phyloP scores from a whole-genome alignment of 2,888 invertebrate genomes.

The Hydriomena furcata region DNA sequence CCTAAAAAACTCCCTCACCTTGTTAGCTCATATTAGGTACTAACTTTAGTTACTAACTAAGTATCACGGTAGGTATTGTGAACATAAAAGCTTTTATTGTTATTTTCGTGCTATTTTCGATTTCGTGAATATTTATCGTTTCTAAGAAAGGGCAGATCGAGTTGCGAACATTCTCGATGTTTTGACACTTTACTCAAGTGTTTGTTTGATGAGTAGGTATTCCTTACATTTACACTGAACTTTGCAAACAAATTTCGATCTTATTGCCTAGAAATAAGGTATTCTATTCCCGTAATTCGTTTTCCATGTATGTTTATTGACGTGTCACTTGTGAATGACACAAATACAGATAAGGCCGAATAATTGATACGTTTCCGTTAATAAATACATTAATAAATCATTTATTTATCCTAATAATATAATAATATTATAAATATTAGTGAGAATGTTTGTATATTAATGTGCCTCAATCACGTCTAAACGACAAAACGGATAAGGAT shows the following conservation, averaged over 20 bases:
- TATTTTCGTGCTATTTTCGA: too few relatives aligned
- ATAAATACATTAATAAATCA: neutral
- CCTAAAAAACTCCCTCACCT: too few relatives aligned
- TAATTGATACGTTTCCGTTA: slow-evolving; percentile 12
- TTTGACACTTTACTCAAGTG: slow-evolving; percentile 21
- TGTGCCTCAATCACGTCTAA: too few relatives aligned
- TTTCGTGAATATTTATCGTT: slow-evolving; percentile 14
- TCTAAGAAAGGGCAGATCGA: slow-evolving; percentile 13
- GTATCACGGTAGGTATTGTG: too few relatives aligned
- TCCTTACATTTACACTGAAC: neutral
- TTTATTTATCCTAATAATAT: too few relatives aligned
- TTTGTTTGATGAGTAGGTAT: slow-evolving; percentile 17
- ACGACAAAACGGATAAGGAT: too few relatives aligned
- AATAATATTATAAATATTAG: too few relatives aligned
- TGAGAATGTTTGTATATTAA: too few relatives aligned
- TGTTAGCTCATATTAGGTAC: too few relatives aligned
- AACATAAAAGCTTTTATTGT: slow-evolving; percentile 15
- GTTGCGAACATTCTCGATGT: slow-evolving; percentile 17
- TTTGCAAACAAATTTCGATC: neutral
- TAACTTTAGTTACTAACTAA: too few relatives aligned
- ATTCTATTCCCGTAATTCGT: slow-evolving; percentile 1
- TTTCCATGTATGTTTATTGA: slow-evolving; percentile 16
- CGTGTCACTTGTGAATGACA: slow-evolving; percentile 12
- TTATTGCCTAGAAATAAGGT: neutral
- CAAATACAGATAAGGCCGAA: slow-evolving; percentile 11